A percentile compares a stretch with the other conserved stretches of the same genome.
Evolutionary conservation across 2,888 invertebrate genomes (phyloP).

Genomic region (Coleophora flavipennella): DNA sequence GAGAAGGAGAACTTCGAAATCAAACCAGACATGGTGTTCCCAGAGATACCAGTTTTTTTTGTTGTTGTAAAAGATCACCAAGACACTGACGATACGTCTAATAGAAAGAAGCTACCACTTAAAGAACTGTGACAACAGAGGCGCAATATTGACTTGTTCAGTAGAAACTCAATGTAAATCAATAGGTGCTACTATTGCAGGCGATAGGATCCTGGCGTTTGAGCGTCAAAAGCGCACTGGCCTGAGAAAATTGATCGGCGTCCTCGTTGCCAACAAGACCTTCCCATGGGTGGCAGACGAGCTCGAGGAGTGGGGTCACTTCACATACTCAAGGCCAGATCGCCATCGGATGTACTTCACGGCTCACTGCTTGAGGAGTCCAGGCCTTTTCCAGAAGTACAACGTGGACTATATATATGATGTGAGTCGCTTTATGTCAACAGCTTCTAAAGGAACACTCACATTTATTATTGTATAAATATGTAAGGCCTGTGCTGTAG

Average conservation of each 20-base stretch:
- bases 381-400: constrained; percentile 58
- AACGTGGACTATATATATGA: constrained; percentile 61
- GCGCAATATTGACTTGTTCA: no score
- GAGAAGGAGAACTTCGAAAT: no score
- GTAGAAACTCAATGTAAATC: no score
- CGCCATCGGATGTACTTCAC: constrained; percentile 60
- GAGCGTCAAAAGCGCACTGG: constrained; percentile 39
- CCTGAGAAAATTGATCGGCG: constrained; percentile 57
- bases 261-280: constrained; percentile 55
- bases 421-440: constrained; percentile 32
- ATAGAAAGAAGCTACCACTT: no score
- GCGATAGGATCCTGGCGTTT: constrained; percentile 42
- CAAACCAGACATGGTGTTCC: no score
- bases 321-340: constrained; percentile 43
- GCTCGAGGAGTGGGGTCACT: constrained; percentile 66
- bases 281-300: constrained; percentile 66
- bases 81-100: no score
- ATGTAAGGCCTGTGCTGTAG: no score
- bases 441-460: not conserved
- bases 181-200: no score
- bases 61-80: no score
- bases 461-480: not conserved
- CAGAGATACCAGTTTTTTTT: no score
- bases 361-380: constrained; percentile 59
- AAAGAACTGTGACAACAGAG: no score